Evolutionary conservation across 2,113 vertebrate species (phyloP).

Genomic region (Symphodus melops): DNA sequence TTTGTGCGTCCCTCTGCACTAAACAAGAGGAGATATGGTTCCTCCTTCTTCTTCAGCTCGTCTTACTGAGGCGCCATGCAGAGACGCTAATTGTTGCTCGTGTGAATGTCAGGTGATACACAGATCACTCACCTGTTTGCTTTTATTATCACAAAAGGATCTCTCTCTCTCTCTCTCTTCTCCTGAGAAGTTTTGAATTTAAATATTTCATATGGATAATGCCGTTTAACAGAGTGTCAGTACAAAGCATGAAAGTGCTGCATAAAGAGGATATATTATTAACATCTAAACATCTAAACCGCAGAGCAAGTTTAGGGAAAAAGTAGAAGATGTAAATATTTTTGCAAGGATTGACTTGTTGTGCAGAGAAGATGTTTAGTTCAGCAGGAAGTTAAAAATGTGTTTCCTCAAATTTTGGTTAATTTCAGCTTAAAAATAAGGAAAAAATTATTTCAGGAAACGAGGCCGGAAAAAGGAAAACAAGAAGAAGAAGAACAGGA

Average conservation of each 20-base stretch:
- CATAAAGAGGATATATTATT: no score
- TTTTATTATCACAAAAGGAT: constrained; percentile 27
- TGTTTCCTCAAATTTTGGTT: not conserved
- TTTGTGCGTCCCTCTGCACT: constrained; percentile 45
- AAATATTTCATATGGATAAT: no score
- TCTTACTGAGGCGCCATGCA: constrained; percentile 40
- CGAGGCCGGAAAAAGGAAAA: not conserved
- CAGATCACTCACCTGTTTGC: constrained; percentile 12
- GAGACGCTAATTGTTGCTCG: constrained; percentile 59
- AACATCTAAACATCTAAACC: no score
- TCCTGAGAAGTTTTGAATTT: no score
- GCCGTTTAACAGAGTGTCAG: no score
- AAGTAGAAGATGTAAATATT: not conserved
- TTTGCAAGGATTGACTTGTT: not conserved
- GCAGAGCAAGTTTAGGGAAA: not conserved
- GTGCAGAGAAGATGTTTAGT: not conserved
- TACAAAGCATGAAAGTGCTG: not conserved
- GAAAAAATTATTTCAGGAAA: not conserved
- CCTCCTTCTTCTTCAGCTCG: constrained; percentile 52
- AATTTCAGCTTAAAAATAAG: not conserved
- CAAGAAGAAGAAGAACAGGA: not conserved
- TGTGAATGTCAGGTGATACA: constrained; percentile 48
- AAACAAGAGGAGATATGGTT: constrained; percentile 59
- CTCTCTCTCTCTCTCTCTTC: not conserved
- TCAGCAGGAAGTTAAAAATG: not conserved